phyloP scores from a whole-genome alignment of 1,140 invertebrate genomes.

The Ptiloglossa arizonensis region DNA sequence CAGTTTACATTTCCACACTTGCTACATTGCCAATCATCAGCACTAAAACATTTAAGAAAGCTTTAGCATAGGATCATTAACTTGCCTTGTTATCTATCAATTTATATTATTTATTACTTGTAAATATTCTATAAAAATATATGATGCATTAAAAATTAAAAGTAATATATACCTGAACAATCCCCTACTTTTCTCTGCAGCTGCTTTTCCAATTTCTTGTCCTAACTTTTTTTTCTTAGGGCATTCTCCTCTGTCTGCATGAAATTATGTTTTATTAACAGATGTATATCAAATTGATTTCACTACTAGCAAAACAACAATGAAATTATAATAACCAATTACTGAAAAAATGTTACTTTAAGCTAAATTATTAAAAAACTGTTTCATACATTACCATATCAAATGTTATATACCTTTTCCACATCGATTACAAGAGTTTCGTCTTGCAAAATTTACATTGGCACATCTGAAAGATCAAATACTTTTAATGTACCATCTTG shows the following conservation, averaged over 20 bases:
- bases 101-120: conserved; percentile 29
- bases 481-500: neutral
- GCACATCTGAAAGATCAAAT: conserved; percentile 86
- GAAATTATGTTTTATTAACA: conserved; percentile 26
- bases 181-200: conserved; percentile 98
- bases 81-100: conserved; percentile 1
- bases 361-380: conserved; percentile 15
- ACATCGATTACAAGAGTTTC: conserved; percentile 95
- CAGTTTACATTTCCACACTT: conserved; percentile 99
- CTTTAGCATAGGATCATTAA: neutral
- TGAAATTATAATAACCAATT: neutral
- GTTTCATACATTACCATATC: conserved; percentile 41
- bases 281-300: neutral
- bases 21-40: conserved; percentile 99
- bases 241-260: conserved; percentile 84
- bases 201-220: conserved; percentile 98
- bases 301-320: conserved; percentile 14
- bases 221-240: conserved; percentile 94
- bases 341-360: neutral
- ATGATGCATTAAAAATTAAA: conserved; percentile 13
- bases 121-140: conserved; percentile 23
- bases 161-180: conserved; percentile 84
- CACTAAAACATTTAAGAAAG: conserved; percentile 86
- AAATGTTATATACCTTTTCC: conserved; percentile 84
- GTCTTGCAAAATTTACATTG: conserved; percentile 96